Conservation (phyloP, 2,888 invertebrate species). For the Phlogophora meticulosa region DNA sequence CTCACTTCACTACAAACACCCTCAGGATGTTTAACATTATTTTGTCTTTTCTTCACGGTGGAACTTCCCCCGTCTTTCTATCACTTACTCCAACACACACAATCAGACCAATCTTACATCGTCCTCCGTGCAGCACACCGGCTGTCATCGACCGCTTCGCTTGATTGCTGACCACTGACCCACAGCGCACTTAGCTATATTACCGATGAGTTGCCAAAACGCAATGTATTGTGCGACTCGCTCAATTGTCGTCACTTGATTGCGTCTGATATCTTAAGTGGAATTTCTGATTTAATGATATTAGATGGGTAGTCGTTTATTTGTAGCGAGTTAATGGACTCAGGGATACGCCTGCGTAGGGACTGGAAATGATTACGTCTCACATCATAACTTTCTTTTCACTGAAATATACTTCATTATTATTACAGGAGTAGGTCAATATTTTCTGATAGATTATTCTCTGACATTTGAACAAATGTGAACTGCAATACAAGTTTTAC, state of each 20-base stretch:
- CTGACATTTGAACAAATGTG: not conserved
- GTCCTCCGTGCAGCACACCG: not conserved
- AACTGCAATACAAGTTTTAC: not conserved
- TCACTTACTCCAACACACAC: slow-evolving; percentile 1
- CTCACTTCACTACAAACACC: too few relatives aligned
- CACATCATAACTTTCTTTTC: not conserved
- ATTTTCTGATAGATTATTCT: not conserved
- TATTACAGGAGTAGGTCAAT: not conserved
- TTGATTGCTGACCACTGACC: slow-evolving; percentile 44
- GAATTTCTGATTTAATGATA: slow-evolving; percentile 47
- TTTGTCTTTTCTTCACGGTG: too few relatives aligned
- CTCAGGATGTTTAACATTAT: too few relatives aligned
- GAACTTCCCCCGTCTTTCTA: not conserved
- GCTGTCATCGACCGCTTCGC: slow-evolving; percentile 39
- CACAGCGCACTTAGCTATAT: slow-evolving; percentile 59
- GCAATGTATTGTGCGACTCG: slow-evolving; percentile 51
- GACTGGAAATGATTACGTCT: not conserved
- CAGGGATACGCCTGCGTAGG: slow-evolving; percentile 5
- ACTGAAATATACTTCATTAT: slow-evolving; percentile 2
- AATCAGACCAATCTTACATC: slow-evolving; percentile 20
- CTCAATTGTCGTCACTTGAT: slow-evolving; percentile 58
- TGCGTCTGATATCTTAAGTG: slow-evolving; percentile 46
- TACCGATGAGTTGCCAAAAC: slow-evolving; percentile 61
- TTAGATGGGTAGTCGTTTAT: slow-evolving; percentile 34
- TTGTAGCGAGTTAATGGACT: slow-evolving; percentile 18